Evolutionary conservation across 2,797 vertebrate genomes (phyloP).

Genomic region (Callimico goeldii): DNA sequence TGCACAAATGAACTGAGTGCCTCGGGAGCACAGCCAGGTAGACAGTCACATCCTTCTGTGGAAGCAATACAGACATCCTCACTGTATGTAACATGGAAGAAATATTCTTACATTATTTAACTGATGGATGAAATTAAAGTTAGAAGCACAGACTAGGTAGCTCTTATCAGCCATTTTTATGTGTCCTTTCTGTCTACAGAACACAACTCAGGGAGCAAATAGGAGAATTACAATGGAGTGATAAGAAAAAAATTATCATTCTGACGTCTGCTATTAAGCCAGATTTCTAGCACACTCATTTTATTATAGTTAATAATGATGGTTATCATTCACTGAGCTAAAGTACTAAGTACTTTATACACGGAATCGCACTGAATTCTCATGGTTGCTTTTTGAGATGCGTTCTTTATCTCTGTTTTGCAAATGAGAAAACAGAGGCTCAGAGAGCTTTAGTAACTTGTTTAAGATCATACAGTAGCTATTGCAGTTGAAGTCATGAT

Average conservation of each 20-base stretch:
- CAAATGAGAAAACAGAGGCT: background rate
- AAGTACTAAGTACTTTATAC: background rate
- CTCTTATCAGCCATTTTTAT: background rate
- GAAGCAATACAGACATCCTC: background rate
- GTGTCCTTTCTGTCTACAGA: background rate
- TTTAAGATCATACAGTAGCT: background rate
- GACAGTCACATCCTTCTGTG: background rate
- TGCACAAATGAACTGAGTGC: background rate
- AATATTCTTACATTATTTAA: background rate
- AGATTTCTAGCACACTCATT: background rate
- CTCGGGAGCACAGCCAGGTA: background rate
- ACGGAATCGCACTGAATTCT: background rate
- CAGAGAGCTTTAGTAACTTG: background rate
- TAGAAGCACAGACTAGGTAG: background rate
- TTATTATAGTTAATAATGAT: background rate
- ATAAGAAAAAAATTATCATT: background rate
- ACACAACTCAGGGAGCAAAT: background rate
- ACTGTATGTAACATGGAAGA: background rate
- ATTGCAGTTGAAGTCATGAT: background rate
- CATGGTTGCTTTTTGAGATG: background rate
- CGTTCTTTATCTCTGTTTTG: background rate
- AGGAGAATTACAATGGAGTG: background rate
- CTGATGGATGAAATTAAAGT: background rate
- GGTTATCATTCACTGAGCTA: background rate
- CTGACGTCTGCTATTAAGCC: background rate